Evolutionary conservation across 1,140 invertebrate species (phyloP), one percentile per base, ranked within the genome.

Genomic region (honey bee (Apis mellifera)): DNA sequence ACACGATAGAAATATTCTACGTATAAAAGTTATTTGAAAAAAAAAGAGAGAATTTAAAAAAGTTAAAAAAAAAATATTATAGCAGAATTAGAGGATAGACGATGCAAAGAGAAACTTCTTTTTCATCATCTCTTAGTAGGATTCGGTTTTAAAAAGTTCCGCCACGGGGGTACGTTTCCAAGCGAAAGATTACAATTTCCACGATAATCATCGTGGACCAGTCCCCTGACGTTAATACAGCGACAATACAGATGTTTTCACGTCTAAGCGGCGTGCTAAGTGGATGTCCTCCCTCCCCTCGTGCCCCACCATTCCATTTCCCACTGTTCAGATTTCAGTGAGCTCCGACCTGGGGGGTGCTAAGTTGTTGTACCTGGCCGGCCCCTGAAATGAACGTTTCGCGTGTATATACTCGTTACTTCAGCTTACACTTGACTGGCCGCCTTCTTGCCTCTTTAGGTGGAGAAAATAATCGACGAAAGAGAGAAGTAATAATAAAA

Each of bases 211-310:
- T 82, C 42, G 80, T 48, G 77, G 48, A 75, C 23, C 66, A 71
- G 50, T 82, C 65, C 60, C 75, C 54, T 54, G 81, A 76, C 76
- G 86, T 84, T 92, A 92, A 92, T 91, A 70, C 91, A 86, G 82
- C 78, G 87, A 92, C 91, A 92, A 92, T 92, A 91, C 91, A 90
- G 87, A 91, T 91, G 91, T 92, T 92, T 92, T 92, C 90, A 88
- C 91, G 87, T 92, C 89, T 91, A 92, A 92, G 90, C 87, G 89
- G 90, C 90, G 90, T 92, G 90, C 86, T 92, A 91, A 92, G 91
- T 91, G 91, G 90, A 91, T 91, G 86, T 86, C 82, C 77, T 62
- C n/a, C 71, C 77, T 42, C 50, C 21, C 65, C 2, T 8, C 23
- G 23, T 68, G 60, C 68, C 3, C 73, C 26, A 42, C 60, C 23